These are phyloP conservation scores for Drosophila mimetica DNA, from an alignment of 2,888 invertebrate species.

Conservation along the genomic window DNA sequence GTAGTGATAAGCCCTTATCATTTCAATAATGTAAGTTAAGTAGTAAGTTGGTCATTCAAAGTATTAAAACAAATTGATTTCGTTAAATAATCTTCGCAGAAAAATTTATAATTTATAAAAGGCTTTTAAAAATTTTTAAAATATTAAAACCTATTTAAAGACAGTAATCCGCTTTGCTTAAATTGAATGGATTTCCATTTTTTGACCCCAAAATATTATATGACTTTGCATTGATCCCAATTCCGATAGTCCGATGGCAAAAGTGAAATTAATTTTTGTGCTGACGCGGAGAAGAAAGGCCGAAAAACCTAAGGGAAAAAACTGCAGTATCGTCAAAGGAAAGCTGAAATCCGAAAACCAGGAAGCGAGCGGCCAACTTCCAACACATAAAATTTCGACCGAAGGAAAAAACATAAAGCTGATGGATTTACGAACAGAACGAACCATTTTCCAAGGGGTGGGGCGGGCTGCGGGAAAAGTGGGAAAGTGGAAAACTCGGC, in stretches of 20 bases:
- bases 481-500: slow-evolving; percentile 27
- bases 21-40: too few species aligned
- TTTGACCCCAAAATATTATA: too few species aligned
- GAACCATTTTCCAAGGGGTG: slow-evolving; percentile 35
- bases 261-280: slow-evolving; percentile 65
- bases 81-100: too few species aligned
- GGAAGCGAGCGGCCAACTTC: slow-evolving; percentile 28
- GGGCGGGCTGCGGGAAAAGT: not conserved
- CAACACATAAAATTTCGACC: slow-evolving; percentile 64
- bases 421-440: slow-evolving; percentile 76
- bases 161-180: too few species aligned
- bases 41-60: too few species aligned
- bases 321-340: slow-evolving; percentile 66
- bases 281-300: slow-evolving; percentile 46
- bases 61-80: too few species aligned
- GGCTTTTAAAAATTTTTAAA: too few species aligned
- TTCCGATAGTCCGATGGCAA: slow-evolving; percentile 7
- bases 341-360: slow-evolving; percentile 26
- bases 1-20: too few species aligned
- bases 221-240: slow-evolving; percentile 20
- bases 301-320: slow-evolving; percentile 19
- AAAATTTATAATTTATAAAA: too few species aligned
- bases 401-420: slow-evolving; percentile 63
- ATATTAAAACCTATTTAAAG: too few species aligned
- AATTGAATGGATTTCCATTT: too few species aligned